Conservation (phyloP, 2,888 invertebrate species). For the Mythimna albipuncta region DNA sequence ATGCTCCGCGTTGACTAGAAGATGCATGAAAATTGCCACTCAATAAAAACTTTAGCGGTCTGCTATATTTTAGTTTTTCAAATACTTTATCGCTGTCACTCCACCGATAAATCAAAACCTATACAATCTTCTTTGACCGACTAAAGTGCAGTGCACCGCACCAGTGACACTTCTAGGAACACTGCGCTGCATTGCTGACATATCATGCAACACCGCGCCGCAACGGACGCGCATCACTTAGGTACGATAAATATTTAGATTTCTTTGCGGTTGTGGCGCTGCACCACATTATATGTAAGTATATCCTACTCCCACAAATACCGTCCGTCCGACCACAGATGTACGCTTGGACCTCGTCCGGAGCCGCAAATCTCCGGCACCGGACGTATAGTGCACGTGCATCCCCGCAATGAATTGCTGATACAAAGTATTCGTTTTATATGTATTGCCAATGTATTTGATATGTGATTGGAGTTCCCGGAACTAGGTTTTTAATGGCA, state of each 20-base stretch:
- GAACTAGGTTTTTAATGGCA: slow-evolving; percentile 23
- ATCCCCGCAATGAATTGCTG: slow-evolving; percentile 55
- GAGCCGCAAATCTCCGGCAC: slow-evolving; percentile 14
- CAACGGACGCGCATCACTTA: slow-evolving; percentile 12
- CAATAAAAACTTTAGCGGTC: slow-evolving; percentile 1
- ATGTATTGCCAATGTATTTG: slow-evolving; percentile 56
- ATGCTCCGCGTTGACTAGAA: neutral
- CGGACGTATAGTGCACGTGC: slow-evolving; percentile 1
- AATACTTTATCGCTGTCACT: neutral
- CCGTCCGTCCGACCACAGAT: slow-evolving; percentile 14
- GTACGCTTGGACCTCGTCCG: slow-evolving; percentile 1
- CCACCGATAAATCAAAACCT: neutral
- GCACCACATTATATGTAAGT: slow-evolving; percentile 23
- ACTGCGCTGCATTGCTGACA: neutral
- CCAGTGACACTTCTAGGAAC: neutral
- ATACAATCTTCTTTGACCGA: slow-evolving; percentile 8
- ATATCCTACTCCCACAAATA: slow-evolving; percentile 10
- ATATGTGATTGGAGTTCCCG: slow-evolving; percentile 42
- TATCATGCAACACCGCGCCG: slow-evolving; percentile 15
- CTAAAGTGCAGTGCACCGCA: slow-evolving; percentile 13
- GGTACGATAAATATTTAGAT: slow-evolving; percentile 52
- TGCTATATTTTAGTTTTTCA: neutral
- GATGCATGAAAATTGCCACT: neutral
- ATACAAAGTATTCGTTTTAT: slow-evolving; percentile 48
- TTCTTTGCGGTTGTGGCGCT: slow-evolving; percentile 28